phyloP scores from a whole-genome alignment of 1,140 invertebrate species.

The Formica selysi region DNA sequence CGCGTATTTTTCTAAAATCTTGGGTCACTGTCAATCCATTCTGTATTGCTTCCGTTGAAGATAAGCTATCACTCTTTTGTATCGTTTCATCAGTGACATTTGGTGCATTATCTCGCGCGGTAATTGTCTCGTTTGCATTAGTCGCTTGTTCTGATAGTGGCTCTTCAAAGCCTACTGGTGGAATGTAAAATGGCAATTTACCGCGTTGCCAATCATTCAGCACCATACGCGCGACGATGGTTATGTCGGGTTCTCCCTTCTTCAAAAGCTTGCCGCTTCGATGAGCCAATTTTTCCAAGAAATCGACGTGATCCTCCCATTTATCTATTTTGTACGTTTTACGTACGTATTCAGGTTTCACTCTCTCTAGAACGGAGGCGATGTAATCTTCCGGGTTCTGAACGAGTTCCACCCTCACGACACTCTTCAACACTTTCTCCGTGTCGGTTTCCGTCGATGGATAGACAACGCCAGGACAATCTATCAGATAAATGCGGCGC shows the following conservation, averaged over 20 bases:
- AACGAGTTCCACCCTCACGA: constrained; percentile 98
- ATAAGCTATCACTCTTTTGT: constrained; percentile 73
- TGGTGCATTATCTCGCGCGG: constrained; percentile 75
- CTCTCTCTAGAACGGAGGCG: constrained; percentile 93
- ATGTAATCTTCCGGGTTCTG: constrained; percentile 98
- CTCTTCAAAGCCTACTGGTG: constrained; percentile 92
- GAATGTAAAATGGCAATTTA: constrained; percentile 97
- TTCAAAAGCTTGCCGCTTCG: constrained; percentile 96
- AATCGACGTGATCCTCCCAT: constrained; percentile 94
- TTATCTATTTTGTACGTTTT: constrained; percentile 96
- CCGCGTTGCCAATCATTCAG: constrained; percentile 99
- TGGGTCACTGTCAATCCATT: constrained; percentile 87
- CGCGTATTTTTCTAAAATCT: constrained; percentile 93
- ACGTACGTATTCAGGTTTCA: constrained; percentile 95
- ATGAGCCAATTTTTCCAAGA: constrained; percentile 96
- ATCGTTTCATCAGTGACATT: constrained; percentile 18
- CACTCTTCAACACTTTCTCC: constrained; percentile 98
- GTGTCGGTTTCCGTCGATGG: constrained; percentile 96
- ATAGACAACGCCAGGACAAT: constrained; percentile 99
- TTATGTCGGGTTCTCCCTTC: constrained; percentile 97
- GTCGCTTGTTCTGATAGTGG: constrained; percentile 85
- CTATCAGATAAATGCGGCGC: constrained; percentile 98
- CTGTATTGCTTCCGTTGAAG: constrained; percentile 77
- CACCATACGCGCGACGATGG: constrained; percentile 96
- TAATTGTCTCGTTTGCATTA: constrained; percentile 34